A percentile compares a stretch with the other conserved stretches of the same genome.
Evolutionary conservation across 2,797 vertebrate genomes (phyloP).

Genomic region (Coilia nasus): DNA sequence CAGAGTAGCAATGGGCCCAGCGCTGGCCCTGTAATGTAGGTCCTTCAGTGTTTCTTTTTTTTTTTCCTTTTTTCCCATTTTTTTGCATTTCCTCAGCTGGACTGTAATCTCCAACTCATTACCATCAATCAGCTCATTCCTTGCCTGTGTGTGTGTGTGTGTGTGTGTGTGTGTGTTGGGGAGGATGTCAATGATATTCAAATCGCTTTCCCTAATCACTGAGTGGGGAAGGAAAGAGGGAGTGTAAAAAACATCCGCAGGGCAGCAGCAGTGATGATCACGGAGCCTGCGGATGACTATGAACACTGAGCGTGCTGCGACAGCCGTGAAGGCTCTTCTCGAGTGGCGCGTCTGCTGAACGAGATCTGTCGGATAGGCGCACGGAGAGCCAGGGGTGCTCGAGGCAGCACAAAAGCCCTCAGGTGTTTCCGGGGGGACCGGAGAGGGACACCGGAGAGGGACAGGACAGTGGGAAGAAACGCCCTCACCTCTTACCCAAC

Average conservation of each 20-base stretch:
- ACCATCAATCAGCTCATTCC: constrained; percentile 16
- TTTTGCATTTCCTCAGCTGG: not conserved
- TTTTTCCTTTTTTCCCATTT: not conserved
- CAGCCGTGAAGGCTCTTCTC: not conserved
- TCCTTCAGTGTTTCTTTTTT: not conserved
- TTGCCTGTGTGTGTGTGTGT: not conserved
- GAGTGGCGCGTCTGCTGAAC: too few relatives aligned
- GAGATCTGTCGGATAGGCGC: not conserved
- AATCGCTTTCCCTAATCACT: constrained; percentile 5
- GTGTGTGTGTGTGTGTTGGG: constrained; percentile 6
- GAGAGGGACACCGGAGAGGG: not conserved
- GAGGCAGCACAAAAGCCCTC: not conserved
- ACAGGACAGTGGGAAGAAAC: not conserved
- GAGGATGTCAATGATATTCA: not conserved
- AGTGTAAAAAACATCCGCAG: not conserved
- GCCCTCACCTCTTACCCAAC: not conserved
- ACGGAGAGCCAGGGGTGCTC: not conserved
- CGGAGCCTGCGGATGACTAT: not conserved
- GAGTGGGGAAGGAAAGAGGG: not conserved
- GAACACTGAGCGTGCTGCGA: not conserved
- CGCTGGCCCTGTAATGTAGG: not conserved
- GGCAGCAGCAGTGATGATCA: not conserved
- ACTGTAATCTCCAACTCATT: constrained; percentile 6
- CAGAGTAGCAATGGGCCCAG: not conserved
- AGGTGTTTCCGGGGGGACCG: not conserved